Conservation (phyloP, 1,140 invertebrate species). For the Thalassaphorura encarpata region DNA sequence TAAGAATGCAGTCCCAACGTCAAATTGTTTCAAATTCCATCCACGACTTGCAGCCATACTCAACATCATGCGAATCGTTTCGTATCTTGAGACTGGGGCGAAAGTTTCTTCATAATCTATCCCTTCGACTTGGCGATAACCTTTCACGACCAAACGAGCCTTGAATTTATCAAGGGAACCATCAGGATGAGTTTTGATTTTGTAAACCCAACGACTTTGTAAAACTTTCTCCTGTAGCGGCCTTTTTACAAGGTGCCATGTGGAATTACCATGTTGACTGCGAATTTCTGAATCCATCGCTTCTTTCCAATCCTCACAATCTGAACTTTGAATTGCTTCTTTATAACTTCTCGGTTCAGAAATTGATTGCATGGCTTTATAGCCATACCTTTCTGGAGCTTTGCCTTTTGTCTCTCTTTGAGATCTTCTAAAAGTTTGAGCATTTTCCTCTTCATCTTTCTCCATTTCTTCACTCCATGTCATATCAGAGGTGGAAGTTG, state of each 20-base stretch:
- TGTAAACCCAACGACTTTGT: slow-evolving; percentile 6
- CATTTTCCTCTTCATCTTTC: neutral
- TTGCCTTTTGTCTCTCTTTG: neutral
- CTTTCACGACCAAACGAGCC: slow-evolving; percentile 34
- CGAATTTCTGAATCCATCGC: slow-evolving; percentile 14
- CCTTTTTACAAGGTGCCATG: slow-evolving; percentile 11
- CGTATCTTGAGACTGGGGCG: slow-evolving; percentile 35
- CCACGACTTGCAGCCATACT: slow-evolving; percentile 34
- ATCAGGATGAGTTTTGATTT: slow-evolving; percentile 24
- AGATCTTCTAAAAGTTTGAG: neutral
- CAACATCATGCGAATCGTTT: slow-evolving; percentile 38
- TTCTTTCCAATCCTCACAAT: slow-evolving; percentile 5
- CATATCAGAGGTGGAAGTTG: no score
- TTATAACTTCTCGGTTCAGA: slow-evolving; percentile 6
- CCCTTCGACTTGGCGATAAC: slow-evolving; percentile 20
- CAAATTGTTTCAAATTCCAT: slow-evolving; percentile 35
- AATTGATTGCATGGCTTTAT: no score
- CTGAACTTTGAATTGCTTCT: neutral
- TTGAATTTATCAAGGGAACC: slow-evolving; percentile 32
- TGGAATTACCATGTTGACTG: slow-evolving; percentile 3
- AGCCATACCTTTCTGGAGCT: neutral
- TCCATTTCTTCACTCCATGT: neutral
- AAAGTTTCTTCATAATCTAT: slow-evolving; percentile 35
- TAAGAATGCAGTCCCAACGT: slow-evolving; percentile 38
- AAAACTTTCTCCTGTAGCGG: neutral